A percentile compares a stretch with the other conserved stretches of the same genome.
Evolutionary conservation across 2,797 vertebrate species (phyloP).

Genomic region (Clarias pachynema): DNA sequence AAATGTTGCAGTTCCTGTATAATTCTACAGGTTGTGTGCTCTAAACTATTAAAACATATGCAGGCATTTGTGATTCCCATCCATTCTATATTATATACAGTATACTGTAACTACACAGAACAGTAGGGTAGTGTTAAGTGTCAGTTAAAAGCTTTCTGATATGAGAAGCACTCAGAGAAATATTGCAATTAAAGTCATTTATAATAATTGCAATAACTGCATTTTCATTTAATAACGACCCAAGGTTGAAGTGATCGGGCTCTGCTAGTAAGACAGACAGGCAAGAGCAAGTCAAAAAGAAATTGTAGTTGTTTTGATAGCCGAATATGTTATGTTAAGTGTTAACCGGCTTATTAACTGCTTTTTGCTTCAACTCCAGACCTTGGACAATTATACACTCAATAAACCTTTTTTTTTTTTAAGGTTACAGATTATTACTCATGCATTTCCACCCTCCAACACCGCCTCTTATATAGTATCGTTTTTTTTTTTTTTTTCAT

Average conservation of each 20-base stretch:
- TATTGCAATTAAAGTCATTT: neutral
- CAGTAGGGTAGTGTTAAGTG: neutral
- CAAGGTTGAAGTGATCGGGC: neutral
- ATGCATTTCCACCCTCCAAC: neutral
- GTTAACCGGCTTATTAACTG: neutral
- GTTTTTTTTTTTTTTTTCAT: neutral
- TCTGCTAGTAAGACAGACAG: neutral
- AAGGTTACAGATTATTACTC: neutral
- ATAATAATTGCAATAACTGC: slow-evolving; percentile 4
- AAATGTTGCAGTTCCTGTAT: too few relatives aligned
- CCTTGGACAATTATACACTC: neutral
- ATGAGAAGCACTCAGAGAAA: neutral
- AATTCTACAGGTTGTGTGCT: too few relatives aligned
- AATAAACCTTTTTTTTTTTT: neutral
- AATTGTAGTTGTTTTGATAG: neutral
- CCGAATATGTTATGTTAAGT: neutral
- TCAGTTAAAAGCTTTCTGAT: neutral
- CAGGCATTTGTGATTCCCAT: too few relatives aligned
- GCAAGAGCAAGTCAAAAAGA: neutral
- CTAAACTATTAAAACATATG: too few relatives aligned
- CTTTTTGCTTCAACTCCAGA: neutral
- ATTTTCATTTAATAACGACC: neutral
- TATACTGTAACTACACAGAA: neutral
- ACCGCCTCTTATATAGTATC: too few relatives aligned
- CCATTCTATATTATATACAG: neutral